A percentile compares a stretch with the other conserved stretches of the same genome.
Evolutionary conservation across 2,113 vertebrate genomes (phyloP).

Genomic region (Pycnonotus jocosus): DNA sequence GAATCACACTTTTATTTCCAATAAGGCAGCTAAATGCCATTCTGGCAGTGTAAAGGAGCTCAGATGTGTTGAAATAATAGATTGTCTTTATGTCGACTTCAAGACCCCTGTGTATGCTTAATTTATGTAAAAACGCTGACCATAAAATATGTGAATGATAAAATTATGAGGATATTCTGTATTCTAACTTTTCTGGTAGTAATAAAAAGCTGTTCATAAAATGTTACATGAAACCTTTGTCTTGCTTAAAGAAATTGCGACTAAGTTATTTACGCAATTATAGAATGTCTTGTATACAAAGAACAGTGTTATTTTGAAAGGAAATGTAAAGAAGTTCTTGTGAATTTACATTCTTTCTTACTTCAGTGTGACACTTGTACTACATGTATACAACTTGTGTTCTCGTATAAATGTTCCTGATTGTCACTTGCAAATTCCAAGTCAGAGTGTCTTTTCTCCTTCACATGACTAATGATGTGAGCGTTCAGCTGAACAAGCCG

Average conservation of each 20-base stretch:
- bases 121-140: neutral
- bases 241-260: neutral
- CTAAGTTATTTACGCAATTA: neutral
- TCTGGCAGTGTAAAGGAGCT: neutral
- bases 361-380: neutral
- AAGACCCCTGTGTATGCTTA: neutral
- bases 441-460: neutral
- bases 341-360: neutral
- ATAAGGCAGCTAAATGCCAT: neutral
- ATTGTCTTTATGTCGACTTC: neutral
- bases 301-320: neutral
- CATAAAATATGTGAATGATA: neutral
- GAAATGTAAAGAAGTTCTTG: neutral
- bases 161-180: neutral
- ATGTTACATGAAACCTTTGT: neutral
- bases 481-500: neutral
- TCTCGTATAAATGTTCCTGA: neutral
- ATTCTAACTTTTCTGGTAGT: neutral
- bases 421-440: constrained; percentile 6
- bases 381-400: neutral
- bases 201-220: neutral
- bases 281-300: neutral
- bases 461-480: neutral
- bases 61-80: neutral
- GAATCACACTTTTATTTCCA: neutral